These are phyloP conservation scores for Propithecus coquereli DNA, from an alignment of 2,113 vertebrate species.

Conservation along the genomic window DNA sequence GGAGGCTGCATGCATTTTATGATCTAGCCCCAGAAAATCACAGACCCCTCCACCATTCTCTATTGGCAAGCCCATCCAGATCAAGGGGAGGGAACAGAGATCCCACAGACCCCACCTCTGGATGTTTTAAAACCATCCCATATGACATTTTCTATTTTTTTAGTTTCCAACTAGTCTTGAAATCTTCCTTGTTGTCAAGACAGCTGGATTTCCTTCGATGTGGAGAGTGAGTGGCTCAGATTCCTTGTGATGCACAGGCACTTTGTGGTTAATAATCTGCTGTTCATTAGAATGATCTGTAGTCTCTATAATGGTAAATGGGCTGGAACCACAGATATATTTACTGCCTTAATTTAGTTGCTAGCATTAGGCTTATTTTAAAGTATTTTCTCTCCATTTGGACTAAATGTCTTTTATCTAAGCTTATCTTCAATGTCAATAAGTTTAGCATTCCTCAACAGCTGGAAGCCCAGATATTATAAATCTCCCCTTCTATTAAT, in stretches of 20 bases:
- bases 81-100: neutral
- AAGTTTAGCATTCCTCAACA: conserved; percentile 45
- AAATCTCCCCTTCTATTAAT: conserved; percentile 33
- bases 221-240: neutral
- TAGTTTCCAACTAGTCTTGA: neutral
- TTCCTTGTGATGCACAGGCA: conserved; percentile 33
- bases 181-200: neutral
- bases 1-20: neutral
- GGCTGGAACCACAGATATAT: conserved; percentile 55
- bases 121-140: neutral
- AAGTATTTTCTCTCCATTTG: conserved; percentile 64
- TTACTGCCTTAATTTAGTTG: conserved; percentile 67
- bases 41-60: fast-evolving
- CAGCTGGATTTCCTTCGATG: conserved; percentile 5
- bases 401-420: conserved; percentile 53
- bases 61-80: neutral
- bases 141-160: neutral
- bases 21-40: neutral
- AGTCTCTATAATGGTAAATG: conserved; percentile 54
- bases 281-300: conserved; percentile 55
- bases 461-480: conserved; percentile 59
- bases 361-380: conserved; percentile 57
- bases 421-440: conserved; percentile 60
- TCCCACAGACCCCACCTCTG: neutral
- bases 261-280: conserved; percentile 54